Conservation (phyloP, 2,113 vertebrate species). For the Alouatta palliata region DNA sequence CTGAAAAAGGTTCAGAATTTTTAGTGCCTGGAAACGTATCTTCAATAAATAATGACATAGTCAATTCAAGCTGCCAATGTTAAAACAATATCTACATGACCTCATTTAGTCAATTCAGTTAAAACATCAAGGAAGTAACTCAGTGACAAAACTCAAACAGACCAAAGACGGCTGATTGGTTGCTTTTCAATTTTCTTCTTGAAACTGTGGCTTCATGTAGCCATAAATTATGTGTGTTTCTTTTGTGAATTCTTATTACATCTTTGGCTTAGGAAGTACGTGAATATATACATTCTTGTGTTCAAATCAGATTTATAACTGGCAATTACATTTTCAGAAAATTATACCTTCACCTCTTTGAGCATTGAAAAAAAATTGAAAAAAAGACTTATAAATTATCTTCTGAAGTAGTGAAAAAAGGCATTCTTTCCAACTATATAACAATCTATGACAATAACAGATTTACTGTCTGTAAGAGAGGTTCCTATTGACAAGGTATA, state of each 20-base stretch:
- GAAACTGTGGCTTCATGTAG: not conserved
- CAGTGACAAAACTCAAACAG: conserved; percentile 20
- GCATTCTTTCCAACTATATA: not conserved
- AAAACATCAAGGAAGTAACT: conserved; percentile 36
- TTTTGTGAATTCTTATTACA: conserved; percentile 44
- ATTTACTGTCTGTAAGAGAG: not conserved
- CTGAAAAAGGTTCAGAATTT: not conserved
- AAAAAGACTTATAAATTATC: conserved; percentile 37
- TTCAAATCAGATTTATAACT: conserved; percentile 58
- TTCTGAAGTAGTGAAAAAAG: not conserved
- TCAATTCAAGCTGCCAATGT: not conserved
- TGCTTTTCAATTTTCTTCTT: conserved; percentile 54
- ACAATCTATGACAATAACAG: not conserved
- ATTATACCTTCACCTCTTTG: conserved; percentile 23
- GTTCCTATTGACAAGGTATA: not conserved
- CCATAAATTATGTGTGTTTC: conserved; percentile 58
- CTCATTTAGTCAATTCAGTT: conserved; percentile 57
- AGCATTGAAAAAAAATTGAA: conserved; percentile 16
- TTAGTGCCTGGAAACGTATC: not conserved
- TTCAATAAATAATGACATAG: conserved; percentile 48
- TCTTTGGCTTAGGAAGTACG: conserved; percentile 34
- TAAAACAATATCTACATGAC: conserved; percentile 8
- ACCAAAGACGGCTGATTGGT: not conserved
- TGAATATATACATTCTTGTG: conserved; percentile 48
- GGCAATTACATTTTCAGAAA: conserved; percentile 48